Base-by-base conservation (phyloP, 2,797 vertebrate species). In the Chaetodon trifasciatus region DNA sequence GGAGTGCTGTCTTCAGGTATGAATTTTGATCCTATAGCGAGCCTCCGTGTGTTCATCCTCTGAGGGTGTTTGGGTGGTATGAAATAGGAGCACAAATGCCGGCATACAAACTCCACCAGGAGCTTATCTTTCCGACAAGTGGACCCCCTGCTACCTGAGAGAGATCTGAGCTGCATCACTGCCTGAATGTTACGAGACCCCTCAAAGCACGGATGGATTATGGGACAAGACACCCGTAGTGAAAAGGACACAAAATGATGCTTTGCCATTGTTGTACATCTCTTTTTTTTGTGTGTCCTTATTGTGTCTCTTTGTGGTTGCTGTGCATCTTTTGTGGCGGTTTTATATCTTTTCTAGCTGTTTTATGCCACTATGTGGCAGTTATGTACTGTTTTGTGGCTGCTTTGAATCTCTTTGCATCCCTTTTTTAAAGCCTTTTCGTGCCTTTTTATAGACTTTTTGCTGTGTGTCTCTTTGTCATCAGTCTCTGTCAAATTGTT, bases 121-220 rank as follows among this genome's bases (percentile, higher is more conserved):
- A 74, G 40, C 40, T 74, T 49, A 58, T 77, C 74, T 65, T 82
- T 83, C 82, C 19, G 21, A 83, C 70, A 68, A 74, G 57, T 17
- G 23, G 68, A 76, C 69, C 85, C 65, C 86, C 86, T 56, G 53
- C 78, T 19, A 65, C 74, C 69, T 70, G 67, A 17, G 83, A 74
- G 76, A 65, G 61, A 87, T 88, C 88, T 35, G 60, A 79, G 82
- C 77, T 89, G 80, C 85, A 83, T 92, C 89, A 88, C 58, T 11
- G 37, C 32, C 24, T 84, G 52, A 87, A 90, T 85, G 88, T 88
- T 84, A 83, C 2, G 16, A 65, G 24, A 69, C 28, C 72, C 74
- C 79, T 80, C 35, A 24, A 73, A 83, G 24, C 61, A 70, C 56
- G 47, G 58, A 40, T 1, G 0, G 6, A 57, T 56, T 69, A 58